phyloP scores from a whole-genome alignment of 2,797 vertebrate species.

The Capromys pilorides region DNA sequence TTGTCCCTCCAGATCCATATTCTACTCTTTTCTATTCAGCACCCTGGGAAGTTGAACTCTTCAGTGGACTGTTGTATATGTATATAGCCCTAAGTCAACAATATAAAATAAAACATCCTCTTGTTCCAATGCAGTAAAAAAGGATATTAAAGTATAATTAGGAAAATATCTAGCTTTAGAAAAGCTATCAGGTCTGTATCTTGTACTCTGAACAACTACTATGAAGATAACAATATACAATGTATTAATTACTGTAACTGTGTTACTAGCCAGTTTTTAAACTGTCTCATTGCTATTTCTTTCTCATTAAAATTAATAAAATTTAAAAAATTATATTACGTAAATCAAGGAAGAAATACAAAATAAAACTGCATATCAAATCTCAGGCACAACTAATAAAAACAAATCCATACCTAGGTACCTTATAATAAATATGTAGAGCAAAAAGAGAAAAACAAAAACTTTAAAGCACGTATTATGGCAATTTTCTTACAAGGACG shows the following conservation, averaged over 20 bases:
- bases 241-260: too few relatives aligned
- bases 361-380: not conserved
- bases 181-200: too few relatives aligned
- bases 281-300: too few relatives aligned
- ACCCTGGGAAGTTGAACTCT: not conserved
- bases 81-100: not conserved
- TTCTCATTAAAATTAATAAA: too few relatives aligned
- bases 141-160: constrained; percentile 18
- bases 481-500: constrained; percentile 12
- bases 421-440: constrained; percentile 27
- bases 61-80: not conserved
- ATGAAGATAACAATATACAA: too few relatives aligned
- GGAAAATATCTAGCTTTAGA: not conserved
- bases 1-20: not conserved
- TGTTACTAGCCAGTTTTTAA: too few relatives aligned
- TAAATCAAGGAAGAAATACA: constrained; percentile 28
- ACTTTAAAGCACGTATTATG: constrained; percentile 4
- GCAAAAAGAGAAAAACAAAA: constrained; percentile 30
- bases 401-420: not conserved
- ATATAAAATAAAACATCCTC: not conserved
- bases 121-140: not conserved
- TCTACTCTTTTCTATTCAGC: not conserved
- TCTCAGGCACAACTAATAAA: constrained; percentile 7
- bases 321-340: not conserved
- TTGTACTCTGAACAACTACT: too few relatives aligned